Conservation (phyloP, 2,113 vertebrate genomes). For the Struthidea cinerea region DNA sequence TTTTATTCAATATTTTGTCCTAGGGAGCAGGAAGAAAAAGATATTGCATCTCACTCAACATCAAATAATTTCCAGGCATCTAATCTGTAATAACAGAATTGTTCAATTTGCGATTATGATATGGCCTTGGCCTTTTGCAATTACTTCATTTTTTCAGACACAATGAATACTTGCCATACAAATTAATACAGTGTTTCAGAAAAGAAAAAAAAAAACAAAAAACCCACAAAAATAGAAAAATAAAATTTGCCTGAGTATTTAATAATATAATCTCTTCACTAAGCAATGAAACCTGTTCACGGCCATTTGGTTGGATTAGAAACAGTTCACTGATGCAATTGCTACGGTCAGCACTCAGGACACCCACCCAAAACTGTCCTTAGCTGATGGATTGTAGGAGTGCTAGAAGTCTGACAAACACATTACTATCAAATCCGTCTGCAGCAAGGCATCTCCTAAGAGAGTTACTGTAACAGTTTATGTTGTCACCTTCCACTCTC, state of each 20-base stretch:
- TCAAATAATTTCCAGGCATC: neutral
- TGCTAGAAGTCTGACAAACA: neutral
- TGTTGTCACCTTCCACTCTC: constrained; percentile 12
- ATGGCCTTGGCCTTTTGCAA: neutral
- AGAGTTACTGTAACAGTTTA: constrained; percentile 37
- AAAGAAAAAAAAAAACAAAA: neutral
- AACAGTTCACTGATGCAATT: neutral
- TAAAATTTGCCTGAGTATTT: neutral
- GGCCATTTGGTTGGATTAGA: neutral
- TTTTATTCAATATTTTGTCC: constrained; percentile 21
- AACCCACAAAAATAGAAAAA: neutral
- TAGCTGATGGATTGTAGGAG: neutral
- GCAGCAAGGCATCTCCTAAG: neutral
- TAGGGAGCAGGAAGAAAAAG: neutral
- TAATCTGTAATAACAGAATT: neutral
- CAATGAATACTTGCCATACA: neutral
- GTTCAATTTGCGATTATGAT: neutral
- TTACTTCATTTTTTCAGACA: neutral
- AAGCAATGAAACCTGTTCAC: neutral
- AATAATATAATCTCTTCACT: neutral
- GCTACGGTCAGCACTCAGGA: neutral
- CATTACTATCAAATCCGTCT: neutral
- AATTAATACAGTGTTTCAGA: neutral
- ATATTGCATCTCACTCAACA: neutral
- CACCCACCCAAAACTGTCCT: neutral